These are phyloP conservation scores for Pyrrhia umbra DNA, from an alignment of 2,888 invertebrate genomes.

Conservation along the genomic window DNA sequence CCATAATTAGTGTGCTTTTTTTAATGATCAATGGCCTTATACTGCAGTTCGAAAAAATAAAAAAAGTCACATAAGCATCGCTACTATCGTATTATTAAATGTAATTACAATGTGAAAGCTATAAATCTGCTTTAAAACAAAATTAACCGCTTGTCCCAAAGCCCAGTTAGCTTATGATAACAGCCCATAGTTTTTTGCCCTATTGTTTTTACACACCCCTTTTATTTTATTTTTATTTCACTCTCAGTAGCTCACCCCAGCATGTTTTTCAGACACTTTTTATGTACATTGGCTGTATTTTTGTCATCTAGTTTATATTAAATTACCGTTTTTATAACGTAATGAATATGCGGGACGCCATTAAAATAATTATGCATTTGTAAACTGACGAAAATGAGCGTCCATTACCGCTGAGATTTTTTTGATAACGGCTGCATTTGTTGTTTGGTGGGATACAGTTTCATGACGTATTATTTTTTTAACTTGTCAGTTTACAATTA, in stretches of 20 bases:
- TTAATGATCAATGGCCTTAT: too few species aligned
- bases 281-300: constrained; percentile 85
- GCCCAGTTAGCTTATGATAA: constrained; percentile 83
- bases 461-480: constrained; percentile 1
- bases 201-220: constrained; percentile 85
- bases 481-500: not conserved
- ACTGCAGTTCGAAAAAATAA: too few species aligned
- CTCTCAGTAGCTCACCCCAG: constrained; percentile 74
- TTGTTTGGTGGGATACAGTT: constrained; percentile 52
- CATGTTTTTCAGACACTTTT: constrained; percentile 80
- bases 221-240: constrained; percentile 73
- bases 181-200: constrained; percentile 76
- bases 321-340: constrained; percentile 87
- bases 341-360: constrained; percentile 87
- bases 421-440: constrained; percentile 63
- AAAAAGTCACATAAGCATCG: constrained; percentile 15
- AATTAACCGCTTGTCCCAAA: constrained; percentile 86
- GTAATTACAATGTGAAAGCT: constrained; percentile 61
- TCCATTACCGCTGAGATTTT: constrained; percentile 80
- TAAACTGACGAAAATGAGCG: constrained; percentile 80
- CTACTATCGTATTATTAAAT: constrained; percentile 41
- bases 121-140: constrained; percentile 83
- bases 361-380: constrained; percentile 80
- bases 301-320: constrained; percentile 89
- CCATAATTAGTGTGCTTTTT: too few species aligned